Base-by-base conservation (phyloP, 2,888 invertebrate genomes). In the Magallana nippona region DNA sequence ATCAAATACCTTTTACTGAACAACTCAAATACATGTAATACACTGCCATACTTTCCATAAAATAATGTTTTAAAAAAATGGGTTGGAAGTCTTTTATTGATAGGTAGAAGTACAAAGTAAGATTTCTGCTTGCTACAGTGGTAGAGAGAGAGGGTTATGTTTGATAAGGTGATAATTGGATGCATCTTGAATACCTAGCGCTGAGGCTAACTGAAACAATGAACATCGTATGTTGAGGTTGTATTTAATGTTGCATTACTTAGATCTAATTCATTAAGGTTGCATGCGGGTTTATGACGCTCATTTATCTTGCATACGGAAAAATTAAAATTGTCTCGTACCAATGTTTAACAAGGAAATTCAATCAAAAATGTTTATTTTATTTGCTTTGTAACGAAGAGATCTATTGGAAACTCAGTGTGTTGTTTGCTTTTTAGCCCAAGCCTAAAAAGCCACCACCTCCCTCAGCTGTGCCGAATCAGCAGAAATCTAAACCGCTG, bases 371-470 rank as follows among this genome's bases (percentile, higher is more conserved):
- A 0, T 71, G 71, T 71, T 71, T 22, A 32, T 71, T 71, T 63
- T 71, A 10, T 22, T 63, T 22, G 15, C 15, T 32, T 71, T 71
- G 22, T 63, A 22, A 71, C 8, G 15, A 27, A 19, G 19, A 2
- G 8, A 57, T 22, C 19, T 19, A 63, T 27, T 55, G 17, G 56
- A 71, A n/a, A n/a, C 15, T 63, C 0, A 55, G 11, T 58, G 22
- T 32, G 71, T 27, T 81, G 60, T 58, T 62, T 82, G 60, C 62
- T 77, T 44, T 88, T 86, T 82, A 90, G 88, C 90, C 90, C 10
- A 90, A 91, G 81, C 90, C 91, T 13, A 91, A 91, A 86, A 91
- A 92, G 88, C 92, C 92, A 5, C 91, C 92, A 78, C 92, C 92
- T 0, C 92, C 92, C 10, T 81, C 85, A n/a, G 87, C 85, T 15